A percentile compares a stretch with the other conserved stretches of the same genome.
These are phyloP conservation scores for Ormyrus nitidulus DNA, from an alignment of 2,888 invertebrate genomes.

Conservation along the genomic window DNA sequence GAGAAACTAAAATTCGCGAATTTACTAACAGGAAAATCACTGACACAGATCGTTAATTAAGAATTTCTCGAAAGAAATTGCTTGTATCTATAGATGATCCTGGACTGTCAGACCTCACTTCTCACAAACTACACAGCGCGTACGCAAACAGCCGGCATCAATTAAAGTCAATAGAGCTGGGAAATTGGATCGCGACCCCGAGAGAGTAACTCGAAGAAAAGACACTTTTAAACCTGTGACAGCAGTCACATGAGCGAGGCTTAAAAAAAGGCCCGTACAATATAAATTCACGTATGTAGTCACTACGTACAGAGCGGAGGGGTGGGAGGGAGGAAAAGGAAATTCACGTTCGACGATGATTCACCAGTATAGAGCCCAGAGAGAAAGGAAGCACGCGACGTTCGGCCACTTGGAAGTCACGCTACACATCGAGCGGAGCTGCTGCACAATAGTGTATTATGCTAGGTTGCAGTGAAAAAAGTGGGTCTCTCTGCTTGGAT, in stretches of 20 bases:
- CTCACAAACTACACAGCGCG: background rate
- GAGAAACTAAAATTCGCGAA: no score
- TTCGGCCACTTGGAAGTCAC: conserved; percentile 12
- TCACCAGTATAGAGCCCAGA: conserved; percentile 2
- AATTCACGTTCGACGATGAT: conserved; percentile 19
- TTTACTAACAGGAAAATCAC: background rate
- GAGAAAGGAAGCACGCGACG: conserved; percentile 7
- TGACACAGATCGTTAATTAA: background rate
- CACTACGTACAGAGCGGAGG: background rate
- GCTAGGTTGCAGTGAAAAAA: conserved; percentile 22
- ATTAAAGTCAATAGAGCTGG: conserved; percentile 54
- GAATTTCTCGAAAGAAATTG: conserved; percentile 27
- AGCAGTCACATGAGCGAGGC: background rate
- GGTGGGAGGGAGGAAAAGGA: conserved; percentile 19
- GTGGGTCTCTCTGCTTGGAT: conserved; percentile 19
- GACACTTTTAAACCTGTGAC: conserved; percentile 21
- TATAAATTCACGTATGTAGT: background rate
- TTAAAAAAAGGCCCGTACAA: conserved; percentile 2
- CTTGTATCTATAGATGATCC: conserved; percentile 21
- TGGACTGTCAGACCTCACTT: background rate
- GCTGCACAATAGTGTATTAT: conserved; percentile 10
- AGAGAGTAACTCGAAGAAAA: background rate
- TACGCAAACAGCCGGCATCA: conserved; percentile 46
- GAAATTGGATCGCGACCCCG: conserved; percentile 51
- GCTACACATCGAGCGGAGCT: background rate